Conservation (phyloP, 2,888 invertebrate species). For the Polydrusus pterygomalis region DNA sequence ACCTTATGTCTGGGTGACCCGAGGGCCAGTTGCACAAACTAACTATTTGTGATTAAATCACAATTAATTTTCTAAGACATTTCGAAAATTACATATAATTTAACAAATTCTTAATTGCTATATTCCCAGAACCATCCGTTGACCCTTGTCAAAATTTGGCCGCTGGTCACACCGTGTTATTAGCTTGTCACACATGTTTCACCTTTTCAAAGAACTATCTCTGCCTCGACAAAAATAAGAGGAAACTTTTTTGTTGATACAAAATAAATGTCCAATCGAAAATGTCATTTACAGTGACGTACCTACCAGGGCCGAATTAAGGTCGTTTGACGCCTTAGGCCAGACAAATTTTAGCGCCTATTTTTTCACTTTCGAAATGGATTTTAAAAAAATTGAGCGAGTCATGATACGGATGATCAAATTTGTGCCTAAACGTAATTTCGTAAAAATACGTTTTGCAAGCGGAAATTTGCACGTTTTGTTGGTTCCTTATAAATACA, state of each 20-base stretch:
- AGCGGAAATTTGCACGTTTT: too few species aligned
- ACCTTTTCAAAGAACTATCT: slow-evolving; percentile 55
- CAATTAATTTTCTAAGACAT: slow-evolving; percentile 61
- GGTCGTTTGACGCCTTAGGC: too few species aligned
- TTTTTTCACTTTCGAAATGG: too few species aligned
- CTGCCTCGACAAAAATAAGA: slow-evolving; percentile 37
- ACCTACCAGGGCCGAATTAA: too few species aligned
- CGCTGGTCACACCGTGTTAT: slow-evolving; percentile 67
- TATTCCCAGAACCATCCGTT: slow-evolving; percentile 65
- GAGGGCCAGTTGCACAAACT: slow-evolving; percentile 48
- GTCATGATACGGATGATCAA: too few species aligned
- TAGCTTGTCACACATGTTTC: slow-evolving; percentile 66
- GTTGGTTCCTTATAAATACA: too few species aligned
- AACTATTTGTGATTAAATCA: slow-evolving; percentile 64
- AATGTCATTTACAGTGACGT: slow-evolving; percentile 29
- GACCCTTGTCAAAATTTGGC: slow-evolving; percentile 69
- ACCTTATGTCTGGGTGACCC: slow-evolving; percentile 44
- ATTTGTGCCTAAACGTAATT: too few species aligned
- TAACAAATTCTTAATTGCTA: slow-evolving; percentile 69
- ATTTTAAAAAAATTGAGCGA: too few species aligned
- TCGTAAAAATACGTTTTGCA: too few species aligned
- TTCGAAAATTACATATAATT: slow-evolving; percentile 69
- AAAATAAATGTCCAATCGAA: slow-evolving; percentile 39
- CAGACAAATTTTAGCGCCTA: too few species aligned
- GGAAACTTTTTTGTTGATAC: slow-evolving; percentile 27